Conservation (phyloP, 2,888 invertebrate genomes). For the Empis livida region DNA sequence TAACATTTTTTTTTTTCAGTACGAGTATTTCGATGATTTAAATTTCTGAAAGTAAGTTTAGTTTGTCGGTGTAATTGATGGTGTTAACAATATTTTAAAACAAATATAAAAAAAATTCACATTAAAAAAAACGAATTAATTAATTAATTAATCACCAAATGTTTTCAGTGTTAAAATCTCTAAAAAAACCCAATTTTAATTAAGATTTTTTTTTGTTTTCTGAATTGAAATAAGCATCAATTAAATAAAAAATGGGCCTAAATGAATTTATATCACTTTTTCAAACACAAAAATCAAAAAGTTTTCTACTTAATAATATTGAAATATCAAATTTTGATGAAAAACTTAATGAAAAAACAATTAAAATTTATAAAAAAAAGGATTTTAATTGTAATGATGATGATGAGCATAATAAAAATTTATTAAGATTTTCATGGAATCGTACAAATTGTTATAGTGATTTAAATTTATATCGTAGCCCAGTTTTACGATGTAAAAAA, state of each 20-base stretch:
- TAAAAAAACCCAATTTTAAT: no score
- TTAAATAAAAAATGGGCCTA: slow-evolving; percentile 25
- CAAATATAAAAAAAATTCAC: no score
- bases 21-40: no score
- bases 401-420: not conserved
- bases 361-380: not conserved
- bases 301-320: not conserved
- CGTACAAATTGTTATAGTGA: slow-evolving; percentile 20
- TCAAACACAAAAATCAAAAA: slow-evolving; percentile 30
- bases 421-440: slow-evolving; percentile 1
- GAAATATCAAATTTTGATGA: not conserved
- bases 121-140: no score
- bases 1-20: no score
- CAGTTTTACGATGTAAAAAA: slow-evolving; percentile 24
- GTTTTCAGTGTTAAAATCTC: no score
- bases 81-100: no score
- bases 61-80: no score
- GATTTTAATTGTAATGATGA: not conserved
- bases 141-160: no score
- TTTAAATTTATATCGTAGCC: slow-evolving; percentile 26
- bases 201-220: no score
- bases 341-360: not conserved
- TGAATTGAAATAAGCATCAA: no score
- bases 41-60: no score
- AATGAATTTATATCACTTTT: slow-evolving; percentile 35